Percentiles rank a stretch among this genome's conserved stretches.
These are phyloP conservation scores for Numida meleagris DNA, from an alignment of 2,113 vertebrate species.

Conservation along the genomic window DNA sequence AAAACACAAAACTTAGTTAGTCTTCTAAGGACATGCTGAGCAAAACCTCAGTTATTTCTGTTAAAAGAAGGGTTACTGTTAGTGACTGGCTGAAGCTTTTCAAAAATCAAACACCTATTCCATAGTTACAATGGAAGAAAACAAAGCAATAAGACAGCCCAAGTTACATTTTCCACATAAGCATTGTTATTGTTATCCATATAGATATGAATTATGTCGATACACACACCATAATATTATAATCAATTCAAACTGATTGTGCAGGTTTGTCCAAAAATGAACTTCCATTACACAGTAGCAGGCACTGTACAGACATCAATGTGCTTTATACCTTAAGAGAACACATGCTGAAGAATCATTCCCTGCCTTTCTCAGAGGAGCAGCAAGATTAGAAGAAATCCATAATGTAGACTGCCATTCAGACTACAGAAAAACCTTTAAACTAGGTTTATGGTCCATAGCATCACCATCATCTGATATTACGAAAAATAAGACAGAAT, in stretches of 20 bases:
- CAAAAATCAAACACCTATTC: background rate
- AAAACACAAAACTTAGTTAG: constrained; percentile 47
- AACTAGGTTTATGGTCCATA: background rate
- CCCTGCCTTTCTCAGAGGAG: background rate
- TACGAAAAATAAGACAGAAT: background rate
- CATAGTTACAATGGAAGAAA: background rate
- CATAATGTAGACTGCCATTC: background rate
- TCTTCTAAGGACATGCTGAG: background rate
- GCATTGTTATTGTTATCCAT: background rate
- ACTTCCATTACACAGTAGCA: background rate
- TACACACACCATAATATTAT: background rate
- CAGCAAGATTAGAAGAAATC: background rate
- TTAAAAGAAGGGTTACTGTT: background rate
- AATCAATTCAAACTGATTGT: background rate
- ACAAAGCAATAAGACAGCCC: background rate
- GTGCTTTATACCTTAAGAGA: background rate
- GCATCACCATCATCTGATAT: background rate
- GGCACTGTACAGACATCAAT: background rate
- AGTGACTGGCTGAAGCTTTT: background rate
- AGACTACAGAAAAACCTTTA: background rate
- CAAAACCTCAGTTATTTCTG: background rate
- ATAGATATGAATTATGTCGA: background rate
- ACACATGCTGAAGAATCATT: background rate
- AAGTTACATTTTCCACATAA: background rate
- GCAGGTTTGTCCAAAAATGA: background rate